These are phyloP conservation scores for Nothocercus nigrocapillus DNA, from an alignment of 2,113 vertebrate species.

Conservation along the genomic window DNA sequence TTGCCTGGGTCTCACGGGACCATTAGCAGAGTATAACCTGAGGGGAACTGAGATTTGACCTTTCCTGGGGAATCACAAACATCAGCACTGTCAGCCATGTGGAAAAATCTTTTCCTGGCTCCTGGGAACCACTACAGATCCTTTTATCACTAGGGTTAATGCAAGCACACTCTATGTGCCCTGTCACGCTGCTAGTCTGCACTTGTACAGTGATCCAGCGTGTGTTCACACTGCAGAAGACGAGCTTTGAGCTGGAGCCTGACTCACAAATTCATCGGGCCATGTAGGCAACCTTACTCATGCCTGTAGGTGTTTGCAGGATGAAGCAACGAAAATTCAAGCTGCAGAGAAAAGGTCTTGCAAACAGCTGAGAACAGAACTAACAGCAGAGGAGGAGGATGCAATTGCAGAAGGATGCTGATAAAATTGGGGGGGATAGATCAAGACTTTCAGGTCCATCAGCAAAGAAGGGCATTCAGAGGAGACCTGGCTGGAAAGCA, in stretches of 20 bases:
- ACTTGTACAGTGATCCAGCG: background rate
- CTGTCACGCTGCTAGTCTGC: accelerated
- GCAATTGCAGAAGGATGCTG: background rate
- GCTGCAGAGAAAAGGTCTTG: background rate
- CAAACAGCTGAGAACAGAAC: background rate
- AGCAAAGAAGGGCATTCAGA: background rate
- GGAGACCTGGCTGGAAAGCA: too few relatives aligned
- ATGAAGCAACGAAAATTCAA: background rate
- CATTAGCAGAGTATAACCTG: background rate
- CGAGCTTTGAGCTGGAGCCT: background rate
- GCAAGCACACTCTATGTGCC: background rate
- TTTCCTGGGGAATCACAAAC: background rate
- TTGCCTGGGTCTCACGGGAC: background rate
- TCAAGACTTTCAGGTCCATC: background rate
- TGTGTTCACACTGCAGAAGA: background rate
- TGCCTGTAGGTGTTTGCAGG: slow-evolving; percentile 9
- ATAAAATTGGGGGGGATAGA: background rate
- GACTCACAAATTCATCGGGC: background rate
- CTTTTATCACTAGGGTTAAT: background rate
- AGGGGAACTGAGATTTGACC: background rate
- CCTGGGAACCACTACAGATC: accelerated
- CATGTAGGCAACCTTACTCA: background rate
- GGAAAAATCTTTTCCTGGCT: background rate
- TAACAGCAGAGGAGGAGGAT: background rate
- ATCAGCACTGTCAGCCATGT: background rate